These are phyloP conservation scores for Magallana nippona DNA, from an alignment of 2,888 invertebrate genomes.

Conservation along the genomic window DNA sequence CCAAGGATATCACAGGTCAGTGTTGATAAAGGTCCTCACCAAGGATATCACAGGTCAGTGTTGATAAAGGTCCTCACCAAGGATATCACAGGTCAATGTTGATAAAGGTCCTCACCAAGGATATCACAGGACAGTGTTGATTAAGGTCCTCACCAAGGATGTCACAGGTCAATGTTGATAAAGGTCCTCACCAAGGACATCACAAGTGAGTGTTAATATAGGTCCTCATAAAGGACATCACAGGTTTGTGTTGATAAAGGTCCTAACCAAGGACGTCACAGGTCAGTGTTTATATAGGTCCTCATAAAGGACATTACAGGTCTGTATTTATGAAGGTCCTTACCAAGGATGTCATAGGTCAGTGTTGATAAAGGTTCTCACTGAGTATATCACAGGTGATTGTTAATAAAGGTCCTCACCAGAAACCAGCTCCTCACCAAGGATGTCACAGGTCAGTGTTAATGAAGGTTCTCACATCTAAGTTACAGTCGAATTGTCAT, in stretches of 20 bases:
- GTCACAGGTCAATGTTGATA: not conserved
- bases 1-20: not conserved
- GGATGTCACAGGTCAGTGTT: constrained; percentile 84
- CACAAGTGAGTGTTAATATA: not conserved
- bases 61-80: constrained; percentile 84
- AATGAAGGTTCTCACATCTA: not conserved
- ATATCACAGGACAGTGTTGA: constrained; percentile 83
- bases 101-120: constrained; percentile 82
- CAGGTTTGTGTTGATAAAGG: not conserved
- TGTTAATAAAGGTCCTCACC: no score
- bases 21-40: not conserved
- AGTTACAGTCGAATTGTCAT: no score
- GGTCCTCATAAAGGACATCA: not conserved
- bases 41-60: constrained; percentile 81
- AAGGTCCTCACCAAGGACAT: not conserved
- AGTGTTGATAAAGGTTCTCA: constrained; percentile 53
- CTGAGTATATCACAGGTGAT: no score
- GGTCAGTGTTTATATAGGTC: not conserved
- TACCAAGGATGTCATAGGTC: constrained; percentile 84
- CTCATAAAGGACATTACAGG: constrained; percentile 80
- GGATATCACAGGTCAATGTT: constrained; percentile 84
- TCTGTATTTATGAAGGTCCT: constrained; percentile 84
- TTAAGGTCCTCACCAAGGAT: not conserved
- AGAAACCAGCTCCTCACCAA: constrained; percentile 82
- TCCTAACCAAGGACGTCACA: not conserved